Base-by-base conservation (phyloP, 1,140 invertebrate species). In the Brachionus paranguensis region DNA sequence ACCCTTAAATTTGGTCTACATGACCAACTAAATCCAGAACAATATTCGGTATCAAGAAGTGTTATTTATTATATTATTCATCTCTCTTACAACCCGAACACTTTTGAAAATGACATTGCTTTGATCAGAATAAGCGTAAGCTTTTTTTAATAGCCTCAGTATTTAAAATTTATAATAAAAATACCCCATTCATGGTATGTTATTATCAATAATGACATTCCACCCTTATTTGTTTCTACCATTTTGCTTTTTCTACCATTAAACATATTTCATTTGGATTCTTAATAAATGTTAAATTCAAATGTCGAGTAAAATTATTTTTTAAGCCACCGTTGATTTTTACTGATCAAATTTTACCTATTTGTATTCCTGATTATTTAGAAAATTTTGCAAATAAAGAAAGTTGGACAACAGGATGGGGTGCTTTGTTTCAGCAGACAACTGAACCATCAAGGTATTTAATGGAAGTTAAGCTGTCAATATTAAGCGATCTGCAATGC, bases 331-430 rank as follows among this genome's bases (percentile, higher is more conserved):
- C 78, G 10, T 27, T 81, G 12, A n/a, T 17, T 4, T 81, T 37
- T 20, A 64, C n/a, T 11, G n/a, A 81, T 24, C 37, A 81, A 47
- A 64, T 81, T 27, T 43, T 81, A 10, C 78, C 78, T 12, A 17
- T 37, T 60, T 81, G 78, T 47, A 55, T n/a, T 45, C 27, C 10
- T n/a, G 14, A 53, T 64, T 24, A 43, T 27, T 37, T 5, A 37
- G 33, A 37, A 7, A 43, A 41, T 14, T 81, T 45, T 14, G 24
- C 14, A 12, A 45, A 37, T 10, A 1, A 68, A 41, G 5, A 29
- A 37, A n/a, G 27, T 24, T 81, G 53, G 53, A 53, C 78, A 14
- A 81, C 78, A 64, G 78, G 78, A 11, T 81, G 78, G 78, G 78
- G 78, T 14, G 11, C 14, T 64, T 27, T 27, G 78, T 53, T 27